These are phyloP conservation scores for Andrena cerasifolii DNA, from an alignment of 1,140 invertebrate genomes.

Conservation along the genomic window DNA sequence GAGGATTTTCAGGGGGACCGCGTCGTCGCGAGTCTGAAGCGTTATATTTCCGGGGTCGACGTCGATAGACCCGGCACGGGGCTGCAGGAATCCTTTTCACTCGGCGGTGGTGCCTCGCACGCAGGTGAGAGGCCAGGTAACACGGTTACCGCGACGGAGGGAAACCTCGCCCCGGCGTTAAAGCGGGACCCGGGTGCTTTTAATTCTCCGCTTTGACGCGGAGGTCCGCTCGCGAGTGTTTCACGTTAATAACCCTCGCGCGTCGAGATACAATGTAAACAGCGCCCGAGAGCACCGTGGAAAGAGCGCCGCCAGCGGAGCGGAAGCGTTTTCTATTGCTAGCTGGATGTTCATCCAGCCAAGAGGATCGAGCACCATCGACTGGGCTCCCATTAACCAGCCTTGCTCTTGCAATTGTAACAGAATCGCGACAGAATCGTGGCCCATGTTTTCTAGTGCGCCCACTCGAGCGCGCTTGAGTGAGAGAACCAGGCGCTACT, in stretches of 20 bases:
- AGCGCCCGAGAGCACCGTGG: conserved; percentile 1
- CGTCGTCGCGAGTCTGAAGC: conserved; percentile 35
- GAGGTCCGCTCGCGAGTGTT: not conserved
- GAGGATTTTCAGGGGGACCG: conserved; percentile 52
- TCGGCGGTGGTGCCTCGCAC: not conserved
- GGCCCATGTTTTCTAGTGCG: too few relatives aligned
- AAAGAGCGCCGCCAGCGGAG: not conserved
- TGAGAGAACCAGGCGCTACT: too few relatives aligned
- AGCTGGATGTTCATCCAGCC: not conserved
- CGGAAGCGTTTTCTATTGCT: not conserved
- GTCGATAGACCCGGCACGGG: not conserved
- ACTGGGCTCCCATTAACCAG: not conserved
- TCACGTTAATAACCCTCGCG: conserved; percentile 34
- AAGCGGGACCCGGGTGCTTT: conserved; percentile 17
- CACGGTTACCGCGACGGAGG: conserved; percentile 3
- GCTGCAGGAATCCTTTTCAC: conserved; percentile 2
- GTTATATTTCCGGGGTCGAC: conserved; percentile 17
- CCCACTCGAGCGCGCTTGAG: too few relatives aligned
- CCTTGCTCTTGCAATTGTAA: not conserved
- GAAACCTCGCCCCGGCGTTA: not conserved
- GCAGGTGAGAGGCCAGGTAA: conserved; percentile 8
- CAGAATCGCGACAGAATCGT: too few relatives aligned
- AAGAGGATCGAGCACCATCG: conserved; percentile 20
- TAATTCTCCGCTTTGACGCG: conserved; percentile 34
- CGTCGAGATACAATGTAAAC: conserved; percentile 38